phyloP scores from a whole-genome alignment of 1,140 invertebrate species.

The Eupristina koningsbergeri region DNA sequence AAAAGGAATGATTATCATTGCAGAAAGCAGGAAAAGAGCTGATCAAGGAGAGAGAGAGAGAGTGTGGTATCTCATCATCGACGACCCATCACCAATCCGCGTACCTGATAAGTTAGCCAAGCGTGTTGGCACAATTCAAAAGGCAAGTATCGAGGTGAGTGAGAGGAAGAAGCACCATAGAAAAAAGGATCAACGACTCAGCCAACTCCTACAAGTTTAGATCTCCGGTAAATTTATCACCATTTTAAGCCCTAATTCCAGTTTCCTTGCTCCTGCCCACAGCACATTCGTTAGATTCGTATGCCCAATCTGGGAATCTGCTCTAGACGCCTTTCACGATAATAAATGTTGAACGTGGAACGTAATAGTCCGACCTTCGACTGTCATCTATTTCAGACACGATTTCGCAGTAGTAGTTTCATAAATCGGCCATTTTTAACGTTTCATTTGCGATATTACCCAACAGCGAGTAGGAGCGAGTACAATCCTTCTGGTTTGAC shows the following conservation, averaged over 20 bases:
- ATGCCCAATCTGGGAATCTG: too few species aligned
- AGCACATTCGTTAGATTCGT: too few species aligned
- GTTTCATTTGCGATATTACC: too few species aligned
- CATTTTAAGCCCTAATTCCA: slow-evolving; percentile 11
- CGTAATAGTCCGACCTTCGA: too few species aligned
- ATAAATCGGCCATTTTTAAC: too few species aligned
- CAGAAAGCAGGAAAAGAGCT: background rate
- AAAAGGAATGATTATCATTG: background rate
- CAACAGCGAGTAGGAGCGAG: too few species aligned
- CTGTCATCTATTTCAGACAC: too few species aligned
- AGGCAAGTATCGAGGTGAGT: background rate
- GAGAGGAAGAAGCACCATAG: background rate
- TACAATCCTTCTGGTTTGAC: too few species aligned
- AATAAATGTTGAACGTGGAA: too few species aligned
- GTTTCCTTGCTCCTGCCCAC: slow-evolving; percentile 1
- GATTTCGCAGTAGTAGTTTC: too few species aligned
- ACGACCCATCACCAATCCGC: slow-evolving; percentile 7
- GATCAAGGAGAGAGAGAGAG: background rate
- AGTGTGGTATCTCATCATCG: background rate
- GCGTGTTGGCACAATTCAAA: background rate
- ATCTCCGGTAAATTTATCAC: background rate
- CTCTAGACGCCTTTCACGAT: too few species aligned
- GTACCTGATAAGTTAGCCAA: slow-evolving; percentile 24
- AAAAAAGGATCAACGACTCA: background rate
- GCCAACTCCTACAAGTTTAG: background rate